Evolutionary conservation across 2,113 vertebrate species (phyloP), one percentile per base, ranked within the genome.

Genomic region (Prietella phreatophila): DNA sequence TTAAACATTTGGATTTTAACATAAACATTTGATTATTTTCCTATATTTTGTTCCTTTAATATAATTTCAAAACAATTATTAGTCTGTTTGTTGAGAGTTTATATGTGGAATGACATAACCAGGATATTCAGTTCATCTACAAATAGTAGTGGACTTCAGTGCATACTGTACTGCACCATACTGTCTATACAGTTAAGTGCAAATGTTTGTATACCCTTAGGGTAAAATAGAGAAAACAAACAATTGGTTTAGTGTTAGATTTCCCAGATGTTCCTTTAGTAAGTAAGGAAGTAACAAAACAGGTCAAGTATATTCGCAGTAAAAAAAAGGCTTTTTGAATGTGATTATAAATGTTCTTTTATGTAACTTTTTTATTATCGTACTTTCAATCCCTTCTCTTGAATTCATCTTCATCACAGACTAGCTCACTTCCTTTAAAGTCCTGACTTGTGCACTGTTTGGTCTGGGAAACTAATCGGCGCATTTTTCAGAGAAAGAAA

Each of bases 401-500:
- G 67, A 36, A 71, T 33, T 36, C 67, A 36, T 36, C 67, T 71
- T 71, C 67, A 71, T 71, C 10, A 15, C n/a, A 53, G 65, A 14
- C 27, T 56, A 33, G 33, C 67, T 71, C 0, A 56, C 69, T 42
- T 56, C 55, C 33, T 42, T 25, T 17, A 17, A 36, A 14, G 22
- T 19, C 39, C n/a, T 22, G 33, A 39, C 13, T 73, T 71, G 13
- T 6, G 33, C 27, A 27, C 20, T 80, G 39, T 86, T 30, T 19
- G 47, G 85, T 78, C 20, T 83, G 81, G 56, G 69, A 83, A 87
- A 82, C 58, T 9, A 63, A 19, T 56, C 14, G 11, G 22, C 27
- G 56, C 25, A 4, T 10, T 81, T 58, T 42, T 42, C 39, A 42
- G 5, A 30, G 22, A 79, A 79, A 63, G 1, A 65, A 58, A 47